A percentile compares a stretch with the other conserved stretches of the same genome.
Conservation (phyloP, 2,888 invertebrate genomes). For the Sarcophaga subvicina region DNA sequence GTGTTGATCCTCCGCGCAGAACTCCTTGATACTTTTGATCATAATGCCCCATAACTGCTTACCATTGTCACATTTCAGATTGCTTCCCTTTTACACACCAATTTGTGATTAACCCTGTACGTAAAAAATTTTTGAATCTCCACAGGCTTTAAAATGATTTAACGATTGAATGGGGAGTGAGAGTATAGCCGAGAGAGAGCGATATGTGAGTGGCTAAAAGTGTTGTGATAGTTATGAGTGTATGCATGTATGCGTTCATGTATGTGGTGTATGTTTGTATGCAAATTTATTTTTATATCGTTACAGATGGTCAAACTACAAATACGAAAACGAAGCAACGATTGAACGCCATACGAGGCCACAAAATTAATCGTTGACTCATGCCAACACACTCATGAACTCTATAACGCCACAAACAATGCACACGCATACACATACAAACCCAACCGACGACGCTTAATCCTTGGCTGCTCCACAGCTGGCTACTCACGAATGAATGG, state of each 20-base stretch:
- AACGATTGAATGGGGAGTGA: background rate
- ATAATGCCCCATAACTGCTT: too few species aligned
- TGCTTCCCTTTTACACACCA: too few species aligned
- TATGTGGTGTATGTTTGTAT: slow-evolving; percentile 17
- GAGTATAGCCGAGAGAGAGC: background rate
- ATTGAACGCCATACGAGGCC: slow-evolving; percentile 54
- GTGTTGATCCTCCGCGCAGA: too few species aligned
- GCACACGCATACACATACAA: background rate
- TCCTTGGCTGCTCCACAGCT: slow-evolving; percentile 12
- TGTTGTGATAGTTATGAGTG: slow-evolving; percentile 40
- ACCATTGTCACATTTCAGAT: too few species aligned
- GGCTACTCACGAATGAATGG: slow-evolving; percentile 27
- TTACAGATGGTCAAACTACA: slow-evolving; percentile 59
- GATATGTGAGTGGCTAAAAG: background rate
- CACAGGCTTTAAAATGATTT: background rate
- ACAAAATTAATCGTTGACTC: slow-evolving; percentile 68
- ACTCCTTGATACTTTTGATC: too few species aligned
- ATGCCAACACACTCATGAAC: slow-evolving; percentile 30
- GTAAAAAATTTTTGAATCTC: background rate
- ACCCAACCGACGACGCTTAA: slow-evolving; percentile 8
- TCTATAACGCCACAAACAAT: background rate
- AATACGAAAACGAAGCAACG: background rate
- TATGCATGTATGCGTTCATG: too few species aligned
- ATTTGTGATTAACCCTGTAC: background rate
- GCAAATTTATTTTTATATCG: slow-evolving; percentile 66